phyloP scores from a whole-genome alignment of 2,888 invertebrate species.

The Cybosia mesomella region DNA sequence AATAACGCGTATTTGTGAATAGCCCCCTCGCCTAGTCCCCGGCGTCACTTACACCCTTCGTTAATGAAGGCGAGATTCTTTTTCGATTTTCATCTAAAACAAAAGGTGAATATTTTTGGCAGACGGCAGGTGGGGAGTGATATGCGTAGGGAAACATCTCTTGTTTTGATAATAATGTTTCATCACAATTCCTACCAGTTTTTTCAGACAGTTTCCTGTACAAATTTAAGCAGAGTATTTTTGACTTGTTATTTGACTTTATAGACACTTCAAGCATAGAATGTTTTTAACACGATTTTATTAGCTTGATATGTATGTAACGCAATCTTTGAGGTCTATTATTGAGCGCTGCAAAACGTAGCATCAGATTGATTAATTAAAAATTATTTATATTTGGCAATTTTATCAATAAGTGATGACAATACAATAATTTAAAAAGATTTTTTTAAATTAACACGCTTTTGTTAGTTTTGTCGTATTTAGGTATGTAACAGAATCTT shows the following conservation, averaged over 20 bases:
- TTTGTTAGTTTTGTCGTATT: too few species aligned
- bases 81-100: slow-evolving; percentile 83
- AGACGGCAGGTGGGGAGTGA: slow-evolving; percentile 63
- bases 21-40: slow-evolving; percentile 55
- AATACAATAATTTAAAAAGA: too few species aligned
- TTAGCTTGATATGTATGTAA: too few species aligned
- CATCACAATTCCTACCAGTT: slow-evolving; percentile 6
- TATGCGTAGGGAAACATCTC: slow-evolving; percentile 25
- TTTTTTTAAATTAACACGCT: too few species aligned
- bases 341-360: too few species aligned
- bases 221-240: not conserved
- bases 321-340: too few species aligned
- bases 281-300: not conserved
- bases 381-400: too few species aligned
- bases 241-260: not conserved
- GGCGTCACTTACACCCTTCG: slow-evolving; percentile 82
- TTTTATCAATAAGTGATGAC: too few species aligned
- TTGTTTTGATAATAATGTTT: slow-evolving; percentile 36
- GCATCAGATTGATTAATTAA: too few species aligned
- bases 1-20: slow-evolving; percentile 49
- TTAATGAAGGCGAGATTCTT: slow-evolving; percentile 83
- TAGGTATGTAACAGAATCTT: too few species aligned
- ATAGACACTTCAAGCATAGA: not conserved
- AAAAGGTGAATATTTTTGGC: slow-evolving; percentile 79
- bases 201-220: slow-evolving; percentile 8